These are phyloP conservation scores for Acrocephalus arundinaceus DNA, from an alignment of 2,113 vertebrate species.

Conservation along the genomic window DNA sequence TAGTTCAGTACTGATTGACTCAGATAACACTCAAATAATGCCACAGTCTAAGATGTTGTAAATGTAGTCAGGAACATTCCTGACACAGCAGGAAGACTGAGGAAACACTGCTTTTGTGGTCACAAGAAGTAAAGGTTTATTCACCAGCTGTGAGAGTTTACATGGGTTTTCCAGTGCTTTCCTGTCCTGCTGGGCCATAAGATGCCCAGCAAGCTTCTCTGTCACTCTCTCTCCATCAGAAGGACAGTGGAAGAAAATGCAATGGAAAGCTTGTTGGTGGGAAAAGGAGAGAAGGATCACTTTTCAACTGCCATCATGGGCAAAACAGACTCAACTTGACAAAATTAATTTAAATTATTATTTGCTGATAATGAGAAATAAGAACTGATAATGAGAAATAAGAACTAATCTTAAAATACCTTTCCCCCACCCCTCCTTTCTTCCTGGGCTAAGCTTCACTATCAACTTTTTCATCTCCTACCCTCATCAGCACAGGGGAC, in stretches of 20 bases:
- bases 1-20: neutral
- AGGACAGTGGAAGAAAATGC: neutral
- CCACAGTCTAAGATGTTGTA: neutral
- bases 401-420: neutral
- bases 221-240: neutral
- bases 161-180: neutral
- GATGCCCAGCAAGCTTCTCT: neutral
- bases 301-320: neutral
- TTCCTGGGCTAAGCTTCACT: neutral
- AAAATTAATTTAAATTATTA: neutral
- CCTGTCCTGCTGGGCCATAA: neutral
- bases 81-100: neutral
- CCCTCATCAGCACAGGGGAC: rapidly evolving
- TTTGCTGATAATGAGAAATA: neutral
- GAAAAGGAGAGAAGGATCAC: neutral
- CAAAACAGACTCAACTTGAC: neutral
- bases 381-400: neutral
- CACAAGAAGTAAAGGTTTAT: neutral
- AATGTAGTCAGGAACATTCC: neutral
- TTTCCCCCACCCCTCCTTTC: neutral
- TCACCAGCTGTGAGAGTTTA: neutral
- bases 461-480: neutral
- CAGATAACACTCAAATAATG: neutral
- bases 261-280: neutral
- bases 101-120: neutral